Base-by-base conservation (phyloP, 1,140 invertebrate species). In the Musca vetustissima region DNA sequence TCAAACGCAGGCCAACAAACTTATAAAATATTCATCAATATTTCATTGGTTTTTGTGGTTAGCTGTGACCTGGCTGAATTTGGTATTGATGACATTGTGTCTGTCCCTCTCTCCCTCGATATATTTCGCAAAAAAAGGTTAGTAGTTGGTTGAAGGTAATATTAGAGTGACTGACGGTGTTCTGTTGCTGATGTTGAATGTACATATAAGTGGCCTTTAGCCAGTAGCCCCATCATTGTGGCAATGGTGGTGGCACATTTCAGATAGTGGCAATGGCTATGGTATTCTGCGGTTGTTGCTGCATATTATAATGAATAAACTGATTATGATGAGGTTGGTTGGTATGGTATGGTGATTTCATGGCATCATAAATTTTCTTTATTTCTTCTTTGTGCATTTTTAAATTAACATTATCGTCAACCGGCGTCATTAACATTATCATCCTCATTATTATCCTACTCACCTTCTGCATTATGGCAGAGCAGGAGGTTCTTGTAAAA, bases 331-430 rank as follows among this genome's bases (percentile, higher is more conserved):
- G 32, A 61, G 28, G 25, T 4, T 59, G 15, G 11, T 25, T 32
- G 55, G 13, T 17, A 52, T 52, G 24, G 25, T 9, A 36, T 36
- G 57, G 57, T 61, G 57, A 61, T 61, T 28, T 61, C 57, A 61
- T 61, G 57, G 19, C 57, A 61, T 61, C 28, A 61, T 61, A 61
- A 19, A 61, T 61, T 61, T 32, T 61, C 36, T 61, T 59, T 59
- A 15, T 36, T 36, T 59, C 32, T 36, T 59, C 32, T 36, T 59
- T 59, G 11, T 28, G 13, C 4, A 28, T 28, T 57, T 57, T 57
- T 43, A 43, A 43, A 7, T 13, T 43, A 6, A 43, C 36, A 43
- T 9, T 13, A 43, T 43, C 11, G 11, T 43, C 36, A 11, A 8
- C 6, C 6, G 6, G 6, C 11, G 36, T 43, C 36, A 43, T 43